phyloP scores from a whole-genome alignment of 1,140 invertebrate species.

The Asbolus verrucosus region DNA sequence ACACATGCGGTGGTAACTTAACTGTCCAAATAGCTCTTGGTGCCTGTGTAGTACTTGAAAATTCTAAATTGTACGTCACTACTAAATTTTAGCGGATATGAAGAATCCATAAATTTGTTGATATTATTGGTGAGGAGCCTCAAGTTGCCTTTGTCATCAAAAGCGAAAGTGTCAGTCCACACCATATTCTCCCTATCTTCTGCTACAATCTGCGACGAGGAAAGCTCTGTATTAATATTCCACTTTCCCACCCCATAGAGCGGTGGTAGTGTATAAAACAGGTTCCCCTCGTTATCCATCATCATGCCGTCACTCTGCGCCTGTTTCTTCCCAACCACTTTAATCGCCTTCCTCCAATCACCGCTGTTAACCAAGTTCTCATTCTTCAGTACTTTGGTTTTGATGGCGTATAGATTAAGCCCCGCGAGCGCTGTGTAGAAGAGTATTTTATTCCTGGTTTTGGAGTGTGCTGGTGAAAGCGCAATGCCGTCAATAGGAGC shows the following conservation, averaged over 20 bases:
- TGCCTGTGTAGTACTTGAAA: constrained; percentile 62
- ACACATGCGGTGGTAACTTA: too few relatives aligned
- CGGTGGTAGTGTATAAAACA: constrained; percentile 75
- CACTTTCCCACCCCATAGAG: constrained; percentile 75
- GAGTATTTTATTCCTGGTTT: constrained; percentile 67
- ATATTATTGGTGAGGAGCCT: constrained; percentile 74
- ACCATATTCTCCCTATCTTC: constrained; percentile 74
- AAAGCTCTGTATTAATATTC: constrained; percentile 68
- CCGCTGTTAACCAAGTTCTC: constrained; percentile 63
- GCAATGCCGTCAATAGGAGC: constrained; percentile 76
- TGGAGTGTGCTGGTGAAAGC: constrained; percentile 68
- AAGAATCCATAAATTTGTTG: constrained; percentile 69
- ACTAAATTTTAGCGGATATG: constrained; percentile 42
- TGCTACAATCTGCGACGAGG: constrained; percentile 69
- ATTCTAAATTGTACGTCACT: constrained; percentile 61
- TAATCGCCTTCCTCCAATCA: constrained; percentile 63
- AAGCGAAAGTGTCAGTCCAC: constrained; percentile 77
- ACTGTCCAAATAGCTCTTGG: constrained; percentile 73
- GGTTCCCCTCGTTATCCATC: constrained; percentile 73
- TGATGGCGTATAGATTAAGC: constrained; percentile 73
- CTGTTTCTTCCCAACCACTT: constrained; percentile 71
- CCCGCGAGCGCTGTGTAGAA: constrained; percentile 76
- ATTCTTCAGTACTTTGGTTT: constrained; percentile 70
- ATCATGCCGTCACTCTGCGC: constrained; percentile 78
- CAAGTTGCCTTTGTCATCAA: constrained; percentile 73